Base-by-base conservation (phyloP, 2,888 invertebrate genomes). In the Ectropis crepuscularia region DNA sequence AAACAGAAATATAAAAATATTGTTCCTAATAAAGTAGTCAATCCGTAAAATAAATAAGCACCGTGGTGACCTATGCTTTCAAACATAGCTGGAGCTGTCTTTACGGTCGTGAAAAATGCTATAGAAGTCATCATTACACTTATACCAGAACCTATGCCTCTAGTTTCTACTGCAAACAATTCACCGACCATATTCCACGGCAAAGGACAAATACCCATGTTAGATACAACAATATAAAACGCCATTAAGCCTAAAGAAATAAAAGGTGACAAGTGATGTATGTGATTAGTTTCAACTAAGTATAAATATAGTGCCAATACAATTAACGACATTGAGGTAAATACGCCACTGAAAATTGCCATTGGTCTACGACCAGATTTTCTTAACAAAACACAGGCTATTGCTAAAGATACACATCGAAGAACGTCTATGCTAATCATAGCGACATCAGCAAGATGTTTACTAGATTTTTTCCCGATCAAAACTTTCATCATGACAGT, bases 171-270 rank as follows among this genome's bases (percentile, higher is more conserved):
- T 2, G 96, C 94, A 76, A 96, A 96, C 6, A 96, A 85, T 84
- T 96, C 96, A 0, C 96, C 96, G 39, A 95, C 95, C 94, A 96
- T 94, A 63, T 95, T 95, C 95, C 96, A 96, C 0, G 96, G 96
- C 54, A 96, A 77, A 0, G 95, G 95, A 10, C 94, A 89, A 57
- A 95, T 86, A 6, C 96, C 95, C 57, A 95, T 83, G 62, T 94
- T 92, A 6, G 95, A 93, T 55, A 94, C 94, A 7, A 93, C 85
- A 41, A 95, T 94, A 71, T 95, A 95, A 11, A 89, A 78, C 69
- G 95, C 84, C 79, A 95, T 86, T 74, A 94, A 81, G 70, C 94
- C 81, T 83, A 95, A 76, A 0, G 94, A 89, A 71, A 89, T 78
- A 46, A 86, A 76, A 45, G 89, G 83, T 10, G 86, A 86, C 41